These are phyloP conservation scores for Gyrodactylus salaris DNA, from an alignment of 1,140 invertebrate species.

Conservation along the genomic window DNA sequence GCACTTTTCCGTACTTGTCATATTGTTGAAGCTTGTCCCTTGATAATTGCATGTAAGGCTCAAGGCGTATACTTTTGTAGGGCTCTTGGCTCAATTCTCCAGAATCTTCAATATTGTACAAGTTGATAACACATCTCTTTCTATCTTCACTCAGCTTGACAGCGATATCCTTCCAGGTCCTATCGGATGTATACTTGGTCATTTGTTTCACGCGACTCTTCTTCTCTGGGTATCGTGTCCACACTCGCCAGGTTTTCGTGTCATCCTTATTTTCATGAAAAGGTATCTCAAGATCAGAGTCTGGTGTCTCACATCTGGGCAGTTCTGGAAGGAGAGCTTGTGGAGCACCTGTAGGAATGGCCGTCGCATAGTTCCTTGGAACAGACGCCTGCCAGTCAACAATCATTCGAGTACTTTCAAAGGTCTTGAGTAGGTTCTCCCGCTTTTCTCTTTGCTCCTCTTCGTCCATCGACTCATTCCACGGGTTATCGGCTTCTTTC, in stretches of 20 bases:
- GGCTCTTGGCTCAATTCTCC: not conserved
- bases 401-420: not conserved
- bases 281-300: not conserved
- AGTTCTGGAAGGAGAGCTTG: not conserved
- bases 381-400: conserved; percentile 3
- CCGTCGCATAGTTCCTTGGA: not conserved
- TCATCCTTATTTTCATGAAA: conserved; percentile 4
- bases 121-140: not conserved
- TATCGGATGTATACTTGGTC: not conserved
- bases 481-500: not conserved
- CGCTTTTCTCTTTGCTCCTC: not conserved
- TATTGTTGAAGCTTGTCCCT: conserved; percentile 6
- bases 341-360: not conserved
- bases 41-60: conserved; percentile 4
- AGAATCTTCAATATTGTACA: conserved; percentile 1
- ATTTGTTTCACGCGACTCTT: conserved; percentile 4
- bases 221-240: conserved; percentile 3
- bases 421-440: not conserved
- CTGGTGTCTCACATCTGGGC: not conserved
- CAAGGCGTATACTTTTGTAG: conserved; percentile 1
- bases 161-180: conserved; percentile 4
- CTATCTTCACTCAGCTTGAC: not conserved
- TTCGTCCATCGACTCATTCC: not conserved
- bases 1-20: conserved; percentile 7
- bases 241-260: not conserved